phyloP scores from a whole-genome alignment of 2,797 vertebrate genomes.

The Parauchenoglanis punctatus region DNA sequence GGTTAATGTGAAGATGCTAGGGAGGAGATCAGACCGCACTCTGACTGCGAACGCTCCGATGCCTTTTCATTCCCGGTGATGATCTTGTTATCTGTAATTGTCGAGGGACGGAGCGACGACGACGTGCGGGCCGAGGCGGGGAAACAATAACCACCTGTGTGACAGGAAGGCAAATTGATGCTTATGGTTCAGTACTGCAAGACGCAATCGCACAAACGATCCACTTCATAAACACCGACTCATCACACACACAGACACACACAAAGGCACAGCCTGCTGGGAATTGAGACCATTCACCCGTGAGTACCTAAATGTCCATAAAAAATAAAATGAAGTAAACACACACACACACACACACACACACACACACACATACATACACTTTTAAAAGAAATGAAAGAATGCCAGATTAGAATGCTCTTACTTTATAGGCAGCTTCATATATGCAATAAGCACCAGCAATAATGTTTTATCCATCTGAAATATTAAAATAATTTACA shows the following conservation, averaged over 20 bases:
- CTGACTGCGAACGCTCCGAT: constrained; percentile 60
- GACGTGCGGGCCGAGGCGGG: constrained; percentile 43
- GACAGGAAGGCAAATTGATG: constrained; percentile 64
- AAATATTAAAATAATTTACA: constrained; percentile 57
- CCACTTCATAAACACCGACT: constrained; percentile 46
- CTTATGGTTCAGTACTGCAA: constrained; percentile 42
- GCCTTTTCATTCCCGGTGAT: constrained; percentile 73
- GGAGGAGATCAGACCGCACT: constrained; percentile 50
- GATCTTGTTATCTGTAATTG: constrained; percentile 78
- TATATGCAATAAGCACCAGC: constrained; percentile 40
- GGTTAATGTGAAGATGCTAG: constrained; percentile 67
- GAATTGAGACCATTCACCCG: constrained; percentile 32
- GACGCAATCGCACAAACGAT: constrained; percentile 56
- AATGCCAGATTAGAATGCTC: constrained; percentile 39
- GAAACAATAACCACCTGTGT: constrained; percentile 59
- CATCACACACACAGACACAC: constrained; percentile 10
- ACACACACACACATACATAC: neutral
- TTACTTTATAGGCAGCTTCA: constrained; percentile 36
- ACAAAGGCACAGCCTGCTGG: constrained; percentile 33
- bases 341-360: neutral
- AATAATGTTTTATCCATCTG: constrained; percentile 56
- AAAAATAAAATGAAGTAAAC: constrained; percentile 28
- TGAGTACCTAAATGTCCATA: constrained; percentile 38
- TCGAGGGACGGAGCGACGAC: constrained; percentile 61
- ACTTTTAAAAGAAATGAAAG: constrained; percentile 35